These are phyloP conservation scores for Erebia epiphron DNA, from an alignment of 2,888 invertebrate genomes.

Conservation along the genomic window DNA sequence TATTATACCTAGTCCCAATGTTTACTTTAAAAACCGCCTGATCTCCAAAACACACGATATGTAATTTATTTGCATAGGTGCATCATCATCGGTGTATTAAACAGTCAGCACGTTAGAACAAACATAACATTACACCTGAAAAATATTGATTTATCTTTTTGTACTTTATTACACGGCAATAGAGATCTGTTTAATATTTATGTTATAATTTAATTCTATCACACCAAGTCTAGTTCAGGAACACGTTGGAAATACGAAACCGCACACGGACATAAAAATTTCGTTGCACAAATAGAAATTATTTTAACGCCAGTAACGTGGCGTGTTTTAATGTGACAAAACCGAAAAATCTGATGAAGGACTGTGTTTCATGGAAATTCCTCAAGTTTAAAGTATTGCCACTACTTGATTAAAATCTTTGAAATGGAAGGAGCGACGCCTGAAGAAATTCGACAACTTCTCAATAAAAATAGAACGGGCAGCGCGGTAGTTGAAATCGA, in stretches of 20 bases:
- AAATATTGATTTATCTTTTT: neutral
- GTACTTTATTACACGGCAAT: constrained; percentile 16
- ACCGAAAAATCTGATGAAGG: neutral
- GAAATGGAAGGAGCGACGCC: constrained; percentile 7
- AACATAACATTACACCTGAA: neutral
- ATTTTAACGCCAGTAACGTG: constrained; percentile 19
- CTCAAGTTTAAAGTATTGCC: neutral
- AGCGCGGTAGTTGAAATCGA: neutral
- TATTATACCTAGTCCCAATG: too few species aligned
- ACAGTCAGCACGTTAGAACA: constrained; percentile 23
- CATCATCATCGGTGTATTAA: constrained; percentile 35
- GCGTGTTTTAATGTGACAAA: constrained; percentile 13
- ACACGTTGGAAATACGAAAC: constrained; percentile 15
- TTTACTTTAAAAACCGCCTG: constrained; percentile 3
- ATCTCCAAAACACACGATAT: constrained; percentile 51
- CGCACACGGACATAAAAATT: constrained; percentile 29
- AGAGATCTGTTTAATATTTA: constrained; percentile 7
- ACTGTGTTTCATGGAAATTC: neutral
- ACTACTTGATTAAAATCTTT: neutral
- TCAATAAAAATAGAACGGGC: neutral
- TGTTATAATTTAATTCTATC: neutral
- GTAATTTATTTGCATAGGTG: constrained; percentile 58
- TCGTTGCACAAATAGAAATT: constrained; percentile 28
- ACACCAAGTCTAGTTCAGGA: neutral
- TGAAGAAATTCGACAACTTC: constrained; percentile 3